A percentile compares a stretch with the other conserved stretches of the same genome.
Conservation (phyloP, 2,888 invertebrate genomes). For the Drosophila incognita region DNA sequence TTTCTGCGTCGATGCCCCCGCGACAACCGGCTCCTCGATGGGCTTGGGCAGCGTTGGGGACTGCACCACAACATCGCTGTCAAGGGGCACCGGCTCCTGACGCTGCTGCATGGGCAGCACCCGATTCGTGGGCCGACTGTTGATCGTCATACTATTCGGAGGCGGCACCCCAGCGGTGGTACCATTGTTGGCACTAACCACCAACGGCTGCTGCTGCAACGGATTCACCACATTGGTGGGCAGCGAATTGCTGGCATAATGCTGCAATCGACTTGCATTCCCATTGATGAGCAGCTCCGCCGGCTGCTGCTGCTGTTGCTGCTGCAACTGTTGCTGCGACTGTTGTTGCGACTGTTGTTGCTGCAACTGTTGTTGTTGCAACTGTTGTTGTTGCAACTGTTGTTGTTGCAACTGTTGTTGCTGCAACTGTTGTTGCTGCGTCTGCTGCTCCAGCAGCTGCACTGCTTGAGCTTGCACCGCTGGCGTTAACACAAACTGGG, state of each 20-base stretch:
- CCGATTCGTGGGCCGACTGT: conserved; percentile 89
- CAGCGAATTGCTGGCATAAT: conserved; percentile 84
- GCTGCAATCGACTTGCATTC: conserved; percentile 61
- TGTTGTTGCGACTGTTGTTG: conserved; percentile 27
- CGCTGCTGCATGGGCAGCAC: conserved; percentile 92
- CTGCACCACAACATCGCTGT: conserved; percentile 55
- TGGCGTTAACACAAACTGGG: conserved; percentile 54
- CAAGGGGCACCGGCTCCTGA: conserved; percentile 83
- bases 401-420: conserved; percentile 26
- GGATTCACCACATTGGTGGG: conserved; percentile 91
- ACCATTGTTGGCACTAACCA: conserved; percentile 76
- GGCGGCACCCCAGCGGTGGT: conserved; percentile 37
- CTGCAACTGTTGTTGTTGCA: conserved; percentile 17
- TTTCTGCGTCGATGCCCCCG: conserved; percentile 52
- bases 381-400: conserved; percentile 20
- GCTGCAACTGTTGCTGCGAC: conserved; percentile 21
- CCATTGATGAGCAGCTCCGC: conserved; percentile 51
- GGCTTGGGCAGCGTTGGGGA: conserved; percentile 72
- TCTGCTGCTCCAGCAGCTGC: conserved; percentile 50
- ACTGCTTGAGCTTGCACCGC: conserved; percentile 38
- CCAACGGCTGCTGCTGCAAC: conserved; percentile 85
- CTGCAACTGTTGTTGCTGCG: conserved; percentile 32
- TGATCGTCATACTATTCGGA: conserved; percentile 72
- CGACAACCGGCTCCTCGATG: conserved; percentile 54
- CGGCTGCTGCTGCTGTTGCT: conserved; percentile 36